Evolutionary conservation across 2,888 invertebrate genomes (phyloP).

Genomic region (Pyralis farinalis): DNA sequence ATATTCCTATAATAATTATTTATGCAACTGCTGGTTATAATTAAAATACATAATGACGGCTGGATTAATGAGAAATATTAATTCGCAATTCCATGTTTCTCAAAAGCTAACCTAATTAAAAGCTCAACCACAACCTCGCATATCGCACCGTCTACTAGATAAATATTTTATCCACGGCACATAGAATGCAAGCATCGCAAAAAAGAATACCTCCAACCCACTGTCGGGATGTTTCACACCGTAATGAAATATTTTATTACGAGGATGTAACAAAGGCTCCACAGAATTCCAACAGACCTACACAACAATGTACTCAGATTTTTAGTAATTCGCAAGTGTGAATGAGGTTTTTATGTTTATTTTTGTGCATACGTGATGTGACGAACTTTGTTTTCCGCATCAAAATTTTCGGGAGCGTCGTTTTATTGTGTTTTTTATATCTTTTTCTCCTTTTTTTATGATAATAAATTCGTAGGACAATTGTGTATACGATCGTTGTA

Average conservation of each 20-base stretch:
- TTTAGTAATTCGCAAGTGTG: constrained; percentile 58
- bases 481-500: constrained; percentile 8
- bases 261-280: constrained; percentile 48
- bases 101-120: too few species aligned
- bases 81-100: too few species aligned
- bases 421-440: constrained; percentile 6
- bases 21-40: too few species aligned
- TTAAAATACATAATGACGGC: too few species aligned
- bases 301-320: constrained; percentile 67
- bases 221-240: constrained; percentile 47
- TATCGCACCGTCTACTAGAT: neutral
- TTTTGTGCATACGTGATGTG: constrained; percentile 28
- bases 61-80: too few species aligned
- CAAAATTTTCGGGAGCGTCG: constrained; percentile 9
- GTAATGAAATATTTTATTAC: constrained; percentile 75
- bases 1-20: too few species aligned
- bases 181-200: neutral
- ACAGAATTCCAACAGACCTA: constrained; percentile 44
- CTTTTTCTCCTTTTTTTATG: constrained; percentile 3
- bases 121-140: too few species aligned
- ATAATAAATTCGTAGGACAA: too few species aligned
- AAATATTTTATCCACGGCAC: neutral
- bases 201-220: neutral
- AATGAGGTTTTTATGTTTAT: constrained; percentile 37
- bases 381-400: constrained; percentile 18